phyloP scores from a whole-genome alignment of 1,140 invertebrate species.

The Zaprionus vittiger region DNA sequence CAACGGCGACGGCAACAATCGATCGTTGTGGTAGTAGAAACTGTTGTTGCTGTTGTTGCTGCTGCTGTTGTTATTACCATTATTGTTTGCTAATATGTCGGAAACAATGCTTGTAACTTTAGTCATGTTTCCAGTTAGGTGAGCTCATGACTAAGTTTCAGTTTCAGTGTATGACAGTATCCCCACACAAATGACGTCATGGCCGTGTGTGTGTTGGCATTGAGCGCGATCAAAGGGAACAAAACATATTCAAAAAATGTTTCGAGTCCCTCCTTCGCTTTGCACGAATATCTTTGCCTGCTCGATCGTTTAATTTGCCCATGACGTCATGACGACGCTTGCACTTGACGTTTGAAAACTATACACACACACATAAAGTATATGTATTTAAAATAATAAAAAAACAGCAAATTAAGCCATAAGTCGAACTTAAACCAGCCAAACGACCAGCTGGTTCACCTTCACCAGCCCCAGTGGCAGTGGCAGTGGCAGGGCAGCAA shows the following conservation, averaged over 20 bases:
- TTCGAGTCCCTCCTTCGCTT: neutral
- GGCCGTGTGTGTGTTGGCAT: neutral
- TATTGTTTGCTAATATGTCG: constrained; percentile 44
- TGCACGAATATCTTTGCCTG: neutral
- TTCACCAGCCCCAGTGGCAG: neutral
- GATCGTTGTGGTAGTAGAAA: constrained; percentile 8
- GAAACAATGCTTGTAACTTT: constrained; percentile 51
- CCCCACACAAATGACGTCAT: constrained; percentile 22
- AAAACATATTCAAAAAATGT: neutral
- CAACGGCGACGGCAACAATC: constrained; percentile 20
- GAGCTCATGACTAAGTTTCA: constrained; percentile 41
- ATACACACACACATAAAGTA: neutral
- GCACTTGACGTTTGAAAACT: constrained; percentile 48
- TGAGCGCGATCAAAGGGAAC: constrained; percentile 6
- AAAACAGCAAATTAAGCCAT: constrained; percentile 15
- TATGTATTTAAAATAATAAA: neutral
- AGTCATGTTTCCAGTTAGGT: constrained; percentile 38
- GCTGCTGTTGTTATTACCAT: constrained; percentile 14
- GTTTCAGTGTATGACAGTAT: constrained; percentile 3
- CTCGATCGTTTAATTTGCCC: constrained; percentile 4
- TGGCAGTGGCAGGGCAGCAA: neutral
- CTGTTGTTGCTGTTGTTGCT: constrained; percentile 17
- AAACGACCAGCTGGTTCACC: constrained; percentile 34
- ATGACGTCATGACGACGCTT: constrained; percentile 41
- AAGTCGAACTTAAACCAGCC: constrained; percentile 23